phyloP scores from a whole-genome alignment of 2,888 invertebrate genomes.

The Erebia aethiops region DNA sequence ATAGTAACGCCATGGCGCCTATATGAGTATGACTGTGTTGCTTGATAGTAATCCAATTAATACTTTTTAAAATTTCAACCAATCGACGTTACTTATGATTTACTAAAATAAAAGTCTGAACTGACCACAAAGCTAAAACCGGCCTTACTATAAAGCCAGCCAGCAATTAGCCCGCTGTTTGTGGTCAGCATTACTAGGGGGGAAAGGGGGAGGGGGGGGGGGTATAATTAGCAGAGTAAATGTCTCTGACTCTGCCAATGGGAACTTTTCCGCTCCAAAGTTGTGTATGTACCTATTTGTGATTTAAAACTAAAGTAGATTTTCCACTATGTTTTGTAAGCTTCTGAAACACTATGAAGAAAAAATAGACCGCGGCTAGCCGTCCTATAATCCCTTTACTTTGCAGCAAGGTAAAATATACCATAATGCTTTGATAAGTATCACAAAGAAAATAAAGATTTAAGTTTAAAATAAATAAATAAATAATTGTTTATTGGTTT shows the following conservation, averaged over 20 bases:
- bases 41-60: background rate
- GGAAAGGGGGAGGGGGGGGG: slow-evolving; percentile 14
- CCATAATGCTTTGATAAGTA: background rate
- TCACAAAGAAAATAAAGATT: too few relatives aligned
- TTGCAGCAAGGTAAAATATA: too few relatives aligned
- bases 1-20: too few relatives aligned
- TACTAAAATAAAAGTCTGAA: slow-evolving; percentile 33
- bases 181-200: slow-evolving; percentile 40
- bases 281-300: slow-evolving; percentile 8
- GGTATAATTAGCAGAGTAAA: slow-evolving; percentile 42
- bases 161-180: slow-evolving; percentile 42
- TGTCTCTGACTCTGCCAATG: slow-evolving; percentile 37
- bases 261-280: slow-evolving; percentile 27
- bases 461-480: too few relatives aligned
- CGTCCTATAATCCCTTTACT: too few relatives aligned
- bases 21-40: too few relatives aligned
- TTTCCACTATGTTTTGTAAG: background rate
- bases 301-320: slow-evolving; percentile 12
- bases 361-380: background rate
- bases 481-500: too few relatives aligned
- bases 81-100: background rate
- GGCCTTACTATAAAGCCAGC: slow-evolving; percentile 36
- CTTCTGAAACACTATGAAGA: background rate
- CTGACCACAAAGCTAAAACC: slow-evolving; percentile 36
- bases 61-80: too few relatives aligned